phyloP scores from a whole-genome alignment of 2,797 vertebrate species.

The Amniataba percoides region DNA sequence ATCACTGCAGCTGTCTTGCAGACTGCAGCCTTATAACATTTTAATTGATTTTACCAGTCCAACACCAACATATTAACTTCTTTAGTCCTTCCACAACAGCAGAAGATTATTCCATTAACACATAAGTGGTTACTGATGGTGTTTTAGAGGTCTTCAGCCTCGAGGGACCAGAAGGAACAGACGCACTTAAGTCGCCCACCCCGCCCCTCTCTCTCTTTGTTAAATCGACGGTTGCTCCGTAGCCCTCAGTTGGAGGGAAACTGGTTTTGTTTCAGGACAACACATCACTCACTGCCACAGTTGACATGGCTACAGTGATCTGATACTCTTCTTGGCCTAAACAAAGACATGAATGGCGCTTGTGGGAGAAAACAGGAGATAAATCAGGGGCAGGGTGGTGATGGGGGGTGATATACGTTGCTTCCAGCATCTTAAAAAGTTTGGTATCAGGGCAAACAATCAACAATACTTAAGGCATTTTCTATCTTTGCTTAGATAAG shows the following conservation, averaged over 20 bases:
- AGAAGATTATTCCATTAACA: not conserved
- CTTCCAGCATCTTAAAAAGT: not conserved
- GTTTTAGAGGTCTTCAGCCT: slow-evolving; percentile 2
- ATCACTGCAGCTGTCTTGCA: no score
- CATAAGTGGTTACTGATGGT: not conserved
- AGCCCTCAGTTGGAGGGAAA: slow-evolving; percentile 52
- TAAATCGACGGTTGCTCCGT: slow-evolving; percentile 7
- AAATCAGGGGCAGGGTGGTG: slow-evolving; percentile 19
- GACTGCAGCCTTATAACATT: no score
- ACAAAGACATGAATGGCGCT: slow-evolving; percentile 44
- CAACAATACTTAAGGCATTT: not conserved
- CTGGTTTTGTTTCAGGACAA: slow-evolving; percentile 59
- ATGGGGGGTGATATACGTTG: not conserved
- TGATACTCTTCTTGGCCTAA: slow-evolving; percentile 51
- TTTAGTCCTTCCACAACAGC: not conserved
- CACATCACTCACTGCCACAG: slow-evolving; percentile 51
- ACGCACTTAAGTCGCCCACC: not conserved
- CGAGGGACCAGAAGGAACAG: slow-evolving; percentile 8
- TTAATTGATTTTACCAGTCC: not conserved
- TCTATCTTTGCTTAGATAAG: not conserved
- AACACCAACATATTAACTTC: not conserved
- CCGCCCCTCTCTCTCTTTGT: slow-evolving; percentile 8
- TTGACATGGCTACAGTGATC: slow-evolving; percentile 51
- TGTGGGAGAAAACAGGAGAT: slow-evolving; percentile 25
- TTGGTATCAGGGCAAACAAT: not conserved